Base-by-base conservation (phyloP, 2,113 vertebrate species). In the Catagonus wagneri region DNA sequence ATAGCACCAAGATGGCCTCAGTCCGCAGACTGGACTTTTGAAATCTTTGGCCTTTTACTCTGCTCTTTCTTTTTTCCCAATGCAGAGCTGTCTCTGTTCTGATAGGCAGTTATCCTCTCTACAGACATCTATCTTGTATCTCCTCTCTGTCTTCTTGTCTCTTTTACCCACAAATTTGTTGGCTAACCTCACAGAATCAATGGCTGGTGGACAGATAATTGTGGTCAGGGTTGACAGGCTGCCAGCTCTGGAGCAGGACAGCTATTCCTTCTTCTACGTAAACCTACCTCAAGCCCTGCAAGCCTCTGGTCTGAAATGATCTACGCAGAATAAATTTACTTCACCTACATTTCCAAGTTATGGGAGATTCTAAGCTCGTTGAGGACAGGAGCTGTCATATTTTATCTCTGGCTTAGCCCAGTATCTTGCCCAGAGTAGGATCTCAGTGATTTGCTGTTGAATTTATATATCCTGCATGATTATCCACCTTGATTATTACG, bases 401-500 rank as follows among this genome's bases (percentile, higher is more conserved):
- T 90, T 63, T 39, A 72, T 54, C 54, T 81, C 12, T 72, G 58
- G 23, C 36, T 58, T 93, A 56, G 63, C 29, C 75, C 39, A 63
- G 68, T 9, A 6, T 74, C 74, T 74, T 69, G 60, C 19, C 20
- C 66, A 66, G 8, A 91, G 19, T 16, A 36, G 6, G 5, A 10
- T 50, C 52, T 83, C n/a, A 8, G 16, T 58, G 54, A 76, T 84
- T 65, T 80, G 17, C 66, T 75, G 50, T 76, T 68, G 58, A 80
- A 80, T 69, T 72, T 83, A 54, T 79, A 81, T 68, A 79, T 60
- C 16, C 65, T 68, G 29, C 84, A 36, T 56, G 52, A 71, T 75
- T 65, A 92, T 58, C 66, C 44, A 83, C 36, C 22, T 96, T 66
- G 34, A 88, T 85, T 86, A 22, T 69, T 71, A 58, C 60, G 83